Conservation (phyloP, 2,113 vertebrate genomes). For the Otocyon megalotis region DNA sequence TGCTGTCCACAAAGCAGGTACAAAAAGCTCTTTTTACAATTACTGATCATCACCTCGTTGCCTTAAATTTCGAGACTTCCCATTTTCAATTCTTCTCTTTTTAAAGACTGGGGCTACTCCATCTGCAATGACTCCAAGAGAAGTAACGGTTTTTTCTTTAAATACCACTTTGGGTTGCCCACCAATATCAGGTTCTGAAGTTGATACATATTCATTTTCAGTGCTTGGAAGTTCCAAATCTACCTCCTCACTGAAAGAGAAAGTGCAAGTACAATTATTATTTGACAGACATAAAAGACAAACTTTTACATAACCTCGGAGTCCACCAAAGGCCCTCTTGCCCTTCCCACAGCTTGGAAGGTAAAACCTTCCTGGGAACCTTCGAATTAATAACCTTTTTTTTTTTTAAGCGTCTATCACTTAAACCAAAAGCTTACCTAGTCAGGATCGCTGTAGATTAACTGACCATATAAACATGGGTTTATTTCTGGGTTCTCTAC, state of each 20-base stretch:
- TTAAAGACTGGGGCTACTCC: constrained; percentile 90
- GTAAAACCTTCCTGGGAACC: neutral
- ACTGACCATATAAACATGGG: neutral
- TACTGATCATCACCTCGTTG: constrained; percentile 93
- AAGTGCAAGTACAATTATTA: constrained; percentile 52
- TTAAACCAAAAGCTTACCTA: neutral
- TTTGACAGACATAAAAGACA: neutral
- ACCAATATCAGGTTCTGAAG: constrained; percentile 78
- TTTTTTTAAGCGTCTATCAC: neutral
- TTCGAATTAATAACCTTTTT: neutral
- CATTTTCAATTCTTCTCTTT: constrained; percentile 95
- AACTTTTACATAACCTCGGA: neutral
- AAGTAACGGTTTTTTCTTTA: constrained; percentile 95
- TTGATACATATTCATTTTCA: constrained; percentile 79
- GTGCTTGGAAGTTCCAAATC: constrained; percentile 94
- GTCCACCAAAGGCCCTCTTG: neutral
- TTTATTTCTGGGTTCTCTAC: neutral
- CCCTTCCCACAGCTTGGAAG: too few relatives aligned
- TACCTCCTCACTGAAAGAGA: constrained; percentile 89
- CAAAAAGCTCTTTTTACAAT: constrained; percentile 69
- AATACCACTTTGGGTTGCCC: constrained; percentile 91
- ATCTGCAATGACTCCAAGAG: constrained; percentile 90
- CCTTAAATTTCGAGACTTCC: constrained; percentile 94
- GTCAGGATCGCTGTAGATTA: neutral
- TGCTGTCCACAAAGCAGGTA: constrained; percentile 63